These are phyloP conservation scores for Gallinago stenura DNA, from an alignment of 2,797 vertebrate genomes.

Conservation along the genomic window DNA sequence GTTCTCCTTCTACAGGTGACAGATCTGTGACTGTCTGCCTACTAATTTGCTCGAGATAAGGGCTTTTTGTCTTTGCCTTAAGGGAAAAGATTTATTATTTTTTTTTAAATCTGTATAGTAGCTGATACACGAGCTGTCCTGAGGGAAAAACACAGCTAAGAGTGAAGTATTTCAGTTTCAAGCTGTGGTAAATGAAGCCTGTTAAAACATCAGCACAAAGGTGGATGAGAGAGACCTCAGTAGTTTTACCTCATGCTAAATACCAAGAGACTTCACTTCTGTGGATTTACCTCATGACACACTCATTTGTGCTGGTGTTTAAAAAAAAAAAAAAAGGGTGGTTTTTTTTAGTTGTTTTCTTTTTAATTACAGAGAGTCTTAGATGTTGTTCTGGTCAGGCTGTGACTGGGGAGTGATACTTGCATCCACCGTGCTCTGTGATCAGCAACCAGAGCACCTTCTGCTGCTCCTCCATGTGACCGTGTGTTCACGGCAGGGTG, in stretches of 20 bases:
- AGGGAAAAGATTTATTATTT: neutral
- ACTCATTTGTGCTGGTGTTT: neutral
- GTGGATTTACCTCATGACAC: constrained; percentile 34
- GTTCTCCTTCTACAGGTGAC: neutral
- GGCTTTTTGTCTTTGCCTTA: neutral
- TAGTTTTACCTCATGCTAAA: neutral
- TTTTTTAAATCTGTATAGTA: neutral
- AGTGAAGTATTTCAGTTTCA: constrained; percentile 3
- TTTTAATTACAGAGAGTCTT: neutral
- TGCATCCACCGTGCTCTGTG: neutral
- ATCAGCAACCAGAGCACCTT: neutral
- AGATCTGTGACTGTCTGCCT: constrained; percentile 3
- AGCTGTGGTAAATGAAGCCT: neutral
- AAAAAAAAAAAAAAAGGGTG: neutral
- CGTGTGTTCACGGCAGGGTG: fast-evolving
- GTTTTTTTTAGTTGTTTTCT: too few species aligned
- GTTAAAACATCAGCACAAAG: neutral
- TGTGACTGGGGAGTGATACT: neutral
- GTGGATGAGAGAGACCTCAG: neutral
- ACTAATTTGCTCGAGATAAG: constrained; percentile 17
- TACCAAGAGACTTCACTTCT: neutral
- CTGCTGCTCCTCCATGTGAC: neutral
- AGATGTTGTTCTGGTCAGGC: constrained; percentile 18
- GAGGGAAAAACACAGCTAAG: constrained; percentile 35
- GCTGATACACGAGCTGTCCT: neutral